Base-by-base conservation (phyloP, 2,888 invertebrate genomes). In the Agriopis aurantiaria region DNA sequence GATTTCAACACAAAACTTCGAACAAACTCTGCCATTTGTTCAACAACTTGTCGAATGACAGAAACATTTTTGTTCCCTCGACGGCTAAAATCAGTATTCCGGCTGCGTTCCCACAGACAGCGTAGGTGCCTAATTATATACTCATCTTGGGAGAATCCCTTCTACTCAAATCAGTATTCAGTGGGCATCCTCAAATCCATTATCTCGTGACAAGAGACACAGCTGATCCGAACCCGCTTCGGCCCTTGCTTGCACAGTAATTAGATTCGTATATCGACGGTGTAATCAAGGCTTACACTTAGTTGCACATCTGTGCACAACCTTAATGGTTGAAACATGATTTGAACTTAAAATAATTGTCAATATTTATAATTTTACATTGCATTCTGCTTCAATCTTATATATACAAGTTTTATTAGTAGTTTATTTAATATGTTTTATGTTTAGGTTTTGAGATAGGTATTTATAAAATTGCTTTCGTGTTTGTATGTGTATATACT, bases 241-340 rank as follows among this genome's bases (percentile, higher is more conserved):
- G 75, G 74, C 78, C 78, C 73, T 71, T 60, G 64, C 75, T 75
- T 78, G 80, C 80, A 84, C 82, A 82, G 85, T 88, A 91, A 92
- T 92, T 90, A 88, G 89, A 91, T 92, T 91, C 85, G 85, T 86
- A 89, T 88, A 88, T 88, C 78, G 83, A 85, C 82, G 86, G 80
- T 85, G 88, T 91, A 92, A 93, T 91, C 91, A 92, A 89, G 85
- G 82, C 84, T 87, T 92, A 91, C 91, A 89, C 84, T 88, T 86
- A 81, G 84, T 81, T 88, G 88, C 89, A 88, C 93, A 93, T 91
- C 92, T 92, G 93, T 80, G 89, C 73, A 33, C 33, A 33, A 5
- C 33, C 33, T 33, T n/a, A n/a, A n/a, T n/a, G n/a, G n/a, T n/a
- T n/a, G n/a, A 23, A 23, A 23, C 17, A 23, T 23, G 17, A 23